Evolutionary conservation across 2,797 vertebrate species (phyloP).

Genomic region (Melopsittacus undulatus): DNA sequence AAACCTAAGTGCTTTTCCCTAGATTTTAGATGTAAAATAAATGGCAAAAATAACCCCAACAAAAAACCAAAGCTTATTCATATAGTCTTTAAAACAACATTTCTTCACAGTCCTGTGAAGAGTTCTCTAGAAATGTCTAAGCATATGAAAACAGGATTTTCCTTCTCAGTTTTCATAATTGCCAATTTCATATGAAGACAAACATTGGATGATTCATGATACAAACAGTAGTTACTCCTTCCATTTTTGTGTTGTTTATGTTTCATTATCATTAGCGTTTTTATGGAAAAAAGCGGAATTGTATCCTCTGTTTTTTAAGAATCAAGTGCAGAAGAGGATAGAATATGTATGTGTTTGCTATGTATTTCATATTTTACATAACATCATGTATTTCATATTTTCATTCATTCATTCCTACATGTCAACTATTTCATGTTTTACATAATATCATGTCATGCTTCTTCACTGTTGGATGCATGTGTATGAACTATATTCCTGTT

Average conservation of each 20-base stretch:
- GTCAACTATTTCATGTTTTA: too few relatives aligned
- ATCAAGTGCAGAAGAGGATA: neutral
- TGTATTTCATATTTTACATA: neutral
- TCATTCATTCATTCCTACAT: too few relatives aligned
- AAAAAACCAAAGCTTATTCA: neutral
- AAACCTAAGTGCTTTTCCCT: neutral
- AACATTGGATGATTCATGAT: slow-evolving; percentile 38
- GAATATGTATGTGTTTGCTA: neutral
- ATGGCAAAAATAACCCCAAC: neutral
- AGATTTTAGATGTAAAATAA: neutral
- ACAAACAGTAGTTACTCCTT: neutral
- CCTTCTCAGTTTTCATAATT: slow-evolving; percentile 10
- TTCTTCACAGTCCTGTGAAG: neutral
- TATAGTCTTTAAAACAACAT: neutral
- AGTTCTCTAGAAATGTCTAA: neutral
- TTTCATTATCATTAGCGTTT: neutral
- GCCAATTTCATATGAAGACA: slow-evolving; percentile 35
- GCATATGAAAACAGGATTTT: slow-evolving; percentile 29
- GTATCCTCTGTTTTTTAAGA: neutral
- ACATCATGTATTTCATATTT: too few relatives aligned
- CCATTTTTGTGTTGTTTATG: slow-evolving; percentile 9
- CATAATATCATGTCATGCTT: too few relatives aligned
- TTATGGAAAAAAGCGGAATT: neutral
- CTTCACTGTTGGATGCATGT: too few relatives aligned
- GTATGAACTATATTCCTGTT: too few relatives aligned